Evolutionary conservation across 1,140 invertebrate genomes (phyloP).

Genomic region (Argopecten irradians): DNA sequence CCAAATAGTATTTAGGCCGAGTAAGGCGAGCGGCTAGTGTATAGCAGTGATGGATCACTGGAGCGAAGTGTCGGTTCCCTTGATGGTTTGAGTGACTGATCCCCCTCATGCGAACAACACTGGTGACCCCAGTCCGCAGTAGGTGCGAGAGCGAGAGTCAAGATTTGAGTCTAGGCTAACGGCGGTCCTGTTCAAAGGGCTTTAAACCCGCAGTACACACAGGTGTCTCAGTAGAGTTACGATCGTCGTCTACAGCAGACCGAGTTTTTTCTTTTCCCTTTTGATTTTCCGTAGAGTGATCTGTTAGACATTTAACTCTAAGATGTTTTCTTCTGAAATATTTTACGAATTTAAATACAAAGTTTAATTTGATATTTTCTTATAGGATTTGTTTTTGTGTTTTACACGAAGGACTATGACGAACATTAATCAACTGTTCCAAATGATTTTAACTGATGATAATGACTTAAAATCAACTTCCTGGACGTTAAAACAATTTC

Average conservation of each 20-base stretch:
- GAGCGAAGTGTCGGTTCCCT: neutral
- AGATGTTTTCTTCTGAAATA: neutral
- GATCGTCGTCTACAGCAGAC: neutral
- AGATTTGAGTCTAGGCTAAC: neutral
- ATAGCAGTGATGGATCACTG: neutral
- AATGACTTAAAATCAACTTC: neutral
- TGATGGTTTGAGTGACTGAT: neutral
- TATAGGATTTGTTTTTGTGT: neutral
- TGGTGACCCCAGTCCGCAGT: neutral
- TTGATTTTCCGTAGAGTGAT: neutral
- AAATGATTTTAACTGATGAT: neutral
- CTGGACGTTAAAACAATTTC: neutral
- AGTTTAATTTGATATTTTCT: neutral
- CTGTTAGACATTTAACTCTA: neutral
- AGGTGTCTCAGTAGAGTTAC: neutral
- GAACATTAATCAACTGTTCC: neutral
- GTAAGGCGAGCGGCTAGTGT: neutral
- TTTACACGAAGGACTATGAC: neutral
- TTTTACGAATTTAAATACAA: neutral
- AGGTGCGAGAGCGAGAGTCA: conserved; percentile 3
- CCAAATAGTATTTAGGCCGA: conserved; percentile 1
- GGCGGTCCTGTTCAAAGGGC: neutral
- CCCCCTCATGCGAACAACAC: neutral
- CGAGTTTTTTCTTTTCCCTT: neutral
- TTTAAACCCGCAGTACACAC: conserved; percentile 5